A percentile compares a stretch with the other conserved stretches of the same genome.
Conservation (phyloP, 2,113 vertebrate genomes). For the Gadus chalcogrammus region DNA sequence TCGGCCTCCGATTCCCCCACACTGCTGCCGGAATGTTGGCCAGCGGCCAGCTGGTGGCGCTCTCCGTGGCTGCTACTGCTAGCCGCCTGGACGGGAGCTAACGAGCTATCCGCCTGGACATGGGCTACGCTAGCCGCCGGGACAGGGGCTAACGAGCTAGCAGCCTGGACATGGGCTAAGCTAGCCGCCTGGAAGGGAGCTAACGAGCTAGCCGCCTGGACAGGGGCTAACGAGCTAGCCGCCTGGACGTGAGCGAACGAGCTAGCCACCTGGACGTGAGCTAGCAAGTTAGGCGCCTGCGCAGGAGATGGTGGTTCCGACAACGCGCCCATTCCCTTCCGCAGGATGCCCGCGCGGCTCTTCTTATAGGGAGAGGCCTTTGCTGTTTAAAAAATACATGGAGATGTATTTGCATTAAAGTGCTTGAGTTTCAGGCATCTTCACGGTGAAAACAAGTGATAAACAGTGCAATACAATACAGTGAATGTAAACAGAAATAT, state of each 20-base stretch:
- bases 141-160: too few relatives aligned
- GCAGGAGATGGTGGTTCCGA: conserved; percentile 38
- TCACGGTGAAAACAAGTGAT: conserved; percentile 21
- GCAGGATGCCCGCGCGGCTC: conserved; percentile 72
- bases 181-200: too few relatives aligned
- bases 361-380: conserved; percentile 88
- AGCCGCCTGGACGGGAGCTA: too few relatives aligned
- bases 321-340: conserved; percentile 54
- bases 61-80: conserved; percentile 16
- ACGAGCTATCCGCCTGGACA: neutral
- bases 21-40: conserved; percentile 30
- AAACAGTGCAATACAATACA: neutral
- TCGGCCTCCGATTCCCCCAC: conserved; percentile 65
- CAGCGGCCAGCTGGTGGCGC: conserved; percentile 6
- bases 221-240: too few relatives aligned
- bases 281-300: neutral
- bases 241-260: too few relatives aligned
- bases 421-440: too few relatives aligned
- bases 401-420: too few relatives aligned
- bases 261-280: too few relatives aligned
- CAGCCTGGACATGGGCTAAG: too few relatives aligned
- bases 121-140: too few relatives aligned
- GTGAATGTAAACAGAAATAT: too few relatives aligned
- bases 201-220: too few relatives aligned
- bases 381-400: conserved; percentile 56